These are phyloP conservation scores for Tetranychus truncatus DNA, from an alignment of 2,888 invertebrate genomes.

Conservation along the genomic window DNA sequence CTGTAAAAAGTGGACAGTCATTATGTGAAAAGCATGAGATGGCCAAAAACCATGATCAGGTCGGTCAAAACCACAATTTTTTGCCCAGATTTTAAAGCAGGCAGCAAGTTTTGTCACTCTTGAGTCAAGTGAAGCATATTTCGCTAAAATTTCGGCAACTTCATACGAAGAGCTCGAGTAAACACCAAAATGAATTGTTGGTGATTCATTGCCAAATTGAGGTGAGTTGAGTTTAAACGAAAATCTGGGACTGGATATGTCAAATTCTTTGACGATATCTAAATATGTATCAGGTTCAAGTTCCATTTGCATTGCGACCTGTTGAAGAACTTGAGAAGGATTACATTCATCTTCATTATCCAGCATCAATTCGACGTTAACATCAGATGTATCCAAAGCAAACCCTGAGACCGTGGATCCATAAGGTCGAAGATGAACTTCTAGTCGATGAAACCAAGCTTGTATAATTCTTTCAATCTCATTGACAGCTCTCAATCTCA, in stretches of 20 bases:
- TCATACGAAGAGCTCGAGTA: slow-evolving; percentile 7
- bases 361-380: slow-evolving; percentile 43
- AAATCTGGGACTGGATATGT: not conserved
- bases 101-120: slow-evolving; percentile 31
- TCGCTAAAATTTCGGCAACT: slow-evolving; percentile 22
- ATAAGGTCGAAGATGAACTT: slow-evolving; percentile 35
- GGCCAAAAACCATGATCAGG: slow-evolving; percentile 32
- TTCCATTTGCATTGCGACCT: not conserved
- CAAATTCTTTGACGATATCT: not conserved
- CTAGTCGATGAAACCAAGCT: not conserved
- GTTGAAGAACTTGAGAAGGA: slow-evolving; percentile 23
- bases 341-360: slow-evolving; percentile 31
- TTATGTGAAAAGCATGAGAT: slow-evolving; percentile 42
- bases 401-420: slow-evolving; percentile 44
- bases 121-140: slow-evolving; percentile 30
- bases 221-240: not conserved
- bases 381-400: slow-evolving; percentile 40
- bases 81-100: slow-evolving; percentile 34
- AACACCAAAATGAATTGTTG: slow-evolving; percentile 5
- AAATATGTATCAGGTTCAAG: too few species aligned
- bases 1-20: slow-evolving; percentile 43
- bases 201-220: not conserved
- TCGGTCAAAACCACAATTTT: slow-evolving; percentile 11
- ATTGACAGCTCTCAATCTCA: not conserved
- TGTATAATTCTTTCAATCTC: not conserved